A percentile compares a stretch with the other conserved stretches of the same genome.
phyloP scores from a whole-genome alignment of 2,113 vertebrate species.

The Phylloscopus whistleri region DNA sequence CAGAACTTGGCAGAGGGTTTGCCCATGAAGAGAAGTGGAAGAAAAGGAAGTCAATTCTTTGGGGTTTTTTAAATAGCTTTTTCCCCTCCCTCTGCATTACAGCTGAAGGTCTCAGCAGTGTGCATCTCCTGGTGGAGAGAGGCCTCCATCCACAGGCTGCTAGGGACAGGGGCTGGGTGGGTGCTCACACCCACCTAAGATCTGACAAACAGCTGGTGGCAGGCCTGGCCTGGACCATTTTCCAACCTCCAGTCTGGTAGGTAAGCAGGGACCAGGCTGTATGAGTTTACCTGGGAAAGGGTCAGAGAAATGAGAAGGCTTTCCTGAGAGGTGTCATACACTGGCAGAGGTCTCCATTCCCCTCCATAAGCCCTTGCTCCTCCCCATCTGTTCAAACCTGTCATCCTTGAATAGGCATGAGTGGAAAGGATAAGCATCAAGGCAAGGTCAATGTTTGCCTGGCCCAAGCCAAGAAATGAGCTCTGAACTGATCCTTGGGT shows the following conservation, averaged over 20 bases:
- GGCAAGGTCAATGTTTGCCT: neutral
- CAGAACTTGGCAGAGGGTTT: neutral
- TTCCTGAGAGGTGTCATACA: neutral
- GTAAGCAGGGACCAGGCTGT: neutral
- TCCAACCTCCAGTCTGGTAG: accelerated
- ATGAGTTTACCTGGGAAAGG: neutral
- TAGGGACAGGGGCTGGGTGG: neutral
- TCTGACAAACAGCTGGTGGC: neutral
- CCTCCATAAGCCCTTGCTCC: neutral
- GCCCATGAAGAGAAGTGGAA: neutral
- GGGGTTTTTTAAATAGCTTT: neutral
- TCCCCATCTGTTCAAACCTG: neutral
- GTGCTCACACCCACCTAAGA: neutral
- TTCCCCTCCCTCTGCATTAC: accelerated
- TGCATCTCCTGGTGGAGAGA: neutral
- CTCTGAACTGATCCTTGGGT: accelerated
- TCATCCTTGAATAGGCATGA: neutral
- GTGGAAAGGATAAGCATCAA: neutral
- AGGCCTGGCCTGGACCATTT: neutral
- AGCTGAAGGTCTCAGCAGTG: neutral
- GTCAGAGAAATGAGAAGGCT: neutral
- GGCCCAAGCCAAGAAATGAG: neutral
- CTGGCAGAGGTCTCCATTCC: neutral
- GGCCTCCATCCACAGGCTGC: neutral
- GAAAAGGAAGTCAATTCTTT: neutral